Evolutionary conservation across 1,140 invertebrate genomes (phyloP).

Genomic region (Helicorthomorpha holstii): DNA sequence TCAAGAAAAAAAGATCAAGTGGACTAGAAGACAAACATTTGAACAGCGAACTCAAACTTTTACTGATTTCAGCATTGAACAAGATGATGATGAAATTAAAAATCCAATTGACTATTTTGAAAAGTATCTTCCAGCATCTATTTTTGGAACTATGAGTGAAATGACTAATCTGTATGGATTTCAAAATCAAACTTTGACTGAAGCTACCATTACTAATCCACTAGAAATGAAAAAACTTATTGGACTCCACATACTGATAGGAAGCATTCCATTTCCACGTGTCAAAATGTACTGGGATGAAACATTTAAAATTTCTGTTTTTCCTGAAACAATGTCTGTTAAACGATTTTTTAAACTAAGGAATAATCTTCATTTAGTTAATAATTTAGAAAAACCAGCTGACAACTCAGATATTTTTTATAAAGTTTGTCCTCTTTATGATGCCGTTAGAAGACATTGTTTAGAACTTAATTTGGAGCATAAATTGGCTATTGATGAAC

Average conservation of each 20-base stretch:
- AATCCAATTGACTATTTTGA: too few species aligned
- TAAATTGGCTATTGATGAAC: constrained; percentile 17
- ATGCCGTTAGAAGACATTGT: neutral
- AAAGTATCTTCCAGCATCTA: too few species aligned
- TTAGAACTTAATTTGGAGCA: neutral
- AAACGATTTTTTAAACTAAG: neutral
- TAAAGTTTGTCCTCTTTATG: neutral
- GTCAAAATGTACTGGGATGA: neutral
- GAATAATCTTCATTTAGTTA: neutral
- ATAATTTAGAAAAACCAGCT: neutral
- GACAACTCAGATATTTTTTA: neutral
- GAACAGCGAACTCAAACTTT: too few species aligned
- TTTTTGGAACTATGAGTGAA: too few species aligned
- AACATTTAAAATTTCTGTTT: neutral
- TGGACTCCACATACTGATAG: neutral
- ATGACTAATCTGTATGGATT: too few species aligned
- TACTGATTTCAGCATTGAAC: too few species aligned
- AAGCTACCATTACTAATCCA: too few species aligned
- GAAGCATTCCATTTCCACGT: neutral
- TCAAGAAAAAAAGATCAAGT: too few species aligned
- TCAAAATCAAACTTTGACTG: too few species aligned
- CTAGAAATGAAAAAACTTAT: neutral
- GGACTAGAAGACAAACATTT: too few species aligned
- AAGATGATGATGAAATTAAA: too few species aligned
- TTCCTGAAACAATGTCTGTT: neutral